Evolutionary conservation across 2,113 vertebrate species (phyloP), one percentile per base, ranked within the genome.

Genomic region (Lepisosteus oculatus): DNA sequence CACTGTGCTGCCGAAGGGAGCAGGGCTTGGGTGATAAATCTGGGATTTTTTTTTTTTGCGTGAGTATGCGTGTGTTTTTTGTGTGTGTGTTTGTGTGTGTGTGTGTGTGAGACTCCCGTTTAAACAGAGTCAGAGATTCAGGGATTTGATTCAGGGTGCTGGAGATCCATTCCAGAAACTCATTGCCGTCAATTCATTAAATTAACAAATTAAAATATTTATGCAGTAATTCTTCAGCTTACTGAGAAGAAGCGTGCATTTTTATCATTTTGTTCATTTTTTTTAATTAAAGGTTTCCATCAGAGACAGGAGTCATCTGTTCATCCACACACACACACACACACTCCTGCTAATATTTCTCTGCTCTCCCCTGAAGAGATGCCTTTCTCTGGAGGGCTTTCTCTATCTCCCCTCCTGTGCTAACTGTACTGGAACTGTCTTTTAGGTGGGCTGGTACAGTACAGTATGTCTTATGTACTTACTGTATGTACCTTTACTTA

Each of bases 1-100:
- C 90, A 93, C 90, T 93, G 91, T 93, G 91, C 87, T 92, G 85
- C 87, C 88, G 87, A 90, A 87, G 77, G 80, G 79, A 81, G 79
- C 79, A 73, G 80, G 83, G 62, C 89, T 88, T 85, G 86, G 84
- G 89, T 78, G 85, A 81, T 88, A 86, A 89, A 90, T 82, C 80
- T 80, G 84, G 81, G 85, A 81, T 77, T 80, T 75, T 76, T 77
- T 78, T 81, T 81, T 79, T 86, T 81, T 90, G 85, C 84, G 86
- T 88, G 87, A 87, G 84, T 87, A 87, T 88, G 83, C 79, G 84
- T 81, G 56, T 70, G 68, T 44, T 79, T 72, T 83, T 81, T 82
- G 83, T 84, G 83, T 74, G 63, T 64, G 72, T 76, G 72, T 77
- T 69, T 72, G 64, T 73, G 68, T 61, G 72, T 77, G 74, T 67